These are phyloP conservation scores for Eristalis pertinax DNA, from an alignment of 2,888 invertebrate genomes.

Conservation along the genomic window DNA sequence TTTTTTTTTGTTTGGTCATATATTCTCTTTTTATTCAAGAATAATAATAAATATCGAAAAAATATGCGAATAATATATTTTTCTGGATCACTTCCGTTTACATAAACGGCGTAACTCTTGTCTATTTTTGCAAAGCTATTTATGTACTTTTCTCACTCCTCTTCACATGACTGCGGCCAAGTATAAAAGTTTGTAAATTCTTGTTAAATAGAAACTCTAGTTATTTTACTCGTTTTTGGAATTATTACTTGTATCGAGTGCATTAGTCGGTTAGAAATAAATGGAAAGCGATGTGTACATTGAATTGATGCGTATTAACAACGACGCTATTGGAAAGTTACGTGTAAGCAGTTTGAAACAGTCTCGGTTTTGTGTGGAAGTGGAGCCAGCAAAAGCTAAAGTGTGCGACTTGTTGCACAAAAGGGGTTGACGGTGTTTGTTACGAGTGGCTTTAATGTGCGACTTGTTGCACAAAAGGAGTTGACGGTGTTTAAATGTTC, in stretches of 20 bases:
- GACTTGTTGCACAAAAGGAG: no score
- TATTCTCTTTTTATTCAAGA: constrained; percentile 35
- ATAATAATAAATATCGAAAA: constrained; percentile 69
- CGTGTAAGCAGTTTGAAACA: background rate
- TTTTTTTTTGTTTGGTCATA: constrained; percentile 8
- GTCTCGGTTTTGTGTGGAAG: no score
- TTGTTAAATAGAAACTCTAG: background rate
- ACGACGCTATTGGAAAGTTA: background rate
- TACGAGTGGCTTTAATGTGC: no score
- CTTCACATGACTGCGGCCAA: background rate
- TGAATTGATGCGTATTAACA: background rate
- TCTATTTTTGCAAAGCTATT: background rate
- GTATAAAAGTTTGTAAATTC: background rate
- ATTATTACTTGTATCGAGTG: background rate
- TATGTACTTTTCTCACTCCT: constrained; percentile 9
- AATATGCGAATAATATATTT: constrained; percentile 60
- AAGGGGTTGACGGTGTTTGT: no score
- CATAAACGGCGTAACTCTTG: background rate
- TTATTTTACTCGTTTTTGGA: background rate
- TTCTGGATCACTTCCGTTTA: constrained; percentile 43
- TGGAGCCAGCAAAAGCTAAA: no score
- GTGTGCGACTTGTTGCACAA: no score
- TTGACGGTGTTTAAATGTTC: no score
- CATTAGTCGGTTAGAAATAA: background rate
- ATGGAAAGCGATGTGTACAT: background rate